Evolutionary conservation across 2,888 invertebrate genomes (phyloP).

Genomic region (Cordylochernes scorpioides): DNA sequence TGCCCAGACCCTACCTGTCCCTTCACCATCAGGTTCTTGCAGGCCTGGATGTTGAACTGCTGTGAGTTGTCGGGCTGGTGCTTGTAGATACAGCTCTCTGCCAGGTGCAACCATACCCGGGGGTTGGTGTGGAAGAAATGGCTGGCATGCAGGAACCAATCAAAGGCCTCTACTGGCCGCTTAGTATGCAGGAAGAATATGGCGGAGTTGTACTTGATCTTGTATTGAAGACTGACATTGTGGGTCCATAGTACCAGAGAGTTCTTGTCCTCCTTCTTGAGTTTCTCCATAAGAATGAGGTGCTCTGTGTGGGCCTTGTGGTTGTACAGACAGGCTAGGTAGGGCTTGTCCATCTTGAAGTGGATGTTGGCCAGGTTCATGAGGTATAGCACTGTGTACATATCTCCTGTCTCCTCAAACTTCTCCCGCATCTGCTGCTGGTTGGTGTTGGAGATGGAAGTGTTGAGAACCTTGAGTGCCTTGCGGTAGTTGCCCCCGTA

Average conservation of each 20-base stretch:
- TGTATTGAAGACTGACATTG: too few species aligned
- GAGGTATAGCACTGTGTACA: slow-evolving; percentile 35
- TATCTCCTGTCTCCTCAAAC: slow-evolving; percentile 29
- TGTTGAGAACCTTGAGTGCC: slow-evolving; percentile 31
- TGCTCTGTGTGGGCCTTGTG: slow-evolving; percentile 50
- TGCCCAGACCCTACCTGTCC: too few species aligned
- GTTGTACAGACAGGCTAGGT: slow-evolving; percentile 48
- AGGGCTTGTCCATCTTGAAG: slow-evolving; percentile 49
- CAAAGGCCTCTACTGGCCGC: slow-evolving; percentile 58
- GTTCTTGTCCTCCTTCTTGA: slow-evolving; percentile 6
- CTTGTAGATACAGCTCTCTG: slow-evolving; percentile 59
- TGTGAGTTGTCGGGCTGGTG: slow-evolving; percentile 26
- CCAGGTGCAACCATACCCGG: slow-evolving; percentile 64
- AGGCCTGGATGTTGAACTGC: too few species aligned
- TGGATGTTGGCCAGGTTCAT: slow-evolving; percentile 59
- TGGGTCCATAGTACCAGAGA: too few species aligned
- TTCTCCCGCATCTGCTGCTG: slow-evolving; percentile 4
- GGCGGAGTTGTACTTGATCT: slow-evolving; percentile 52
- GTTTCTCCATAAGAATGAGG: slow-evolving; percentile 20
- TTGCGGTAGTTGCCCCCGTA: slow-evolving; percentile 35
- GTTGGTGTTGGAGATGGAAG: slow-evolving; percentile 13
- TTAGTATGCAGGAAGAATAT: slow-evolving; percentile 52
- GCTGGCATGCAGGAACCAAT: slow-evolving; percentile 59
- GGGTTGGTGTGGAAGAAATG: slow-evolving; percentile 64
- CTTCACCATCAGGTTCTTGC: too few species aligned